Conservation (phyloP, 2,888 invertebrate genomes). For the Dinocampus coccinellae region DNA sequence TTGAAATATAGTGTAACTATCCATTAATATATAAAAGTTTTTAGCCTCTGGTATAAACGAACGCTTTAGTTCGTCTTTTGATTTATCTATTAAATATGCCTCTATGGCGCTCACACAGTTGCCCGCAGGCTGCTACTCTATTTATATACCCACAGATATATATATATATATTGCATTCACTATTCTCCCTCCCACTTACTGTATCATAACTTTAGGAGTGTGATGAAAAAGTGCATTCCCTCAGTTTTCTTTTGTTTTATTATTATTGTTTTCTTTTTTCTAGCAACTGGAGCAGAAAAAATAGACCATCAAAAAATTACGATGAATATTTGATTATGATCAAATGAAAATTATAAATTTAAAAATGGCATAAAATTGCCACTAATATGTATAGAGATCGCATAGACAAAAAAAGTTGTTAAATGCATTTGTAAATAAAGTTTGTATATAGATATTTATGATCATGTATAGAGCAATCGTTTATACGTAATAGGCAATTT, state of each 20-base stretch:
- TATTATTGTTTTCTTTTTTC: too few relatives aligned
- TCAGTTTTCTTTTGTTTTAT: too few relatives aligned
- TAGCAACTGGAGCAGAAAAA: too few relatives aligned
- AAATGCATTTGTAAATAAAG: background rate
- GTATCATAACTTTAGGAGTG: too few relatives aligned
- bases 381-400: background rate
- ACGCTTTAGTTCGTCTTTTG: slow-evolving; percentile 57
- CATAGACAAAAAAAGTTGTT: background rate
- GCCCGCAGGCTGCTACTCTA: slow-evolving; percentile 35
- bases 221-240: too few relatives aligned
- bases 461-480: slow-evolving; percentile 55
- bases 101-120: slow-evolving; percentile 52
- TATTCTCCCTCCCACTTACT: background rate
- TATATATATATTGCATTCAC: background rate
- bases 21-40: slow-evolving; percentile 67
- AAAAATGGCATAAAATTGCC: too few relatives aligned
- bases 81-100: slow-evolving; percentile 69
- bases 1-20: slow-evolving; percentile 57
- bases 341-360: too few relatives aligned
- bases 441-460: slow-evolving; percentile 23
- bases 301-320: too few relatives aligned
- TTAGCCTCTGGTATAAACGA: slow-evolving; percentile 60
- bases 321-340: too few relatives aligned
- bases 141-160: slow-evolving; percentile 24
- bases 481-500: slow-evolving; percentile 68